Conservation (phyloP, 1,140 invertebrate genomes). For the Drosophila murphyi region DNA sequence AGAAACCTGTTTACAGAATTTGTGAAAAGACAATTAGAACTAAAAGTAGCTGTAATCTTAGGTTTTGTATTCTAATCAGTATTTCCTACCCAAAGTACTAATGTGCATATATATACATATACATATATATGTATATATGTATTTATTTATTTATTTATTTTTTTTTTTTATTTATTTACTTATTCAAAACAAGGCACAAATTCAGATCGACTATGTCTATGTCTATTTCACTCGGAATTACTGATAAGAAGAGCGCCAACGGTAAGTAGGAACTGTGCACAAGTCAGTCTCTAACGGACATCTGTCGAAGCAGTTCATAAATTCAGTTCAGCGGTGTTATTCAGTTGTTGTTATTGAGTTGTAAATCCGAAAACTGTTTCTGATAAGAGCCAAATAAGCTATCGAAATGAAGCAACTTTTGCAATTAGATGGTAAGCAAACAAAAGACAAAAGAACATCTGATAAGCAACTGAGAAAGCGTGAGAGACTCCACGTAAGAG, state of each 20-base stretch:
- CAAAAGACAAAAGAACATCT: neutral
- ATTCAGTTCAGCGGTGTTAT: constrained; percentile 1
- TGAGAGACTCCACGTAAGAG: no score
- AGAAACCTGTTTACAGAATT: neutral
- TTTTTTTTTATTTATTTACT: neutral
- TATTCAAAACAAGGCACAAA: neutral
- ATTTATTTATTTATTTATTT: neutral
- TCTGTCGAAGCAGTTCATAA: constrained; percentile 34
- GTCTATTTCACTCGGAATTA: constrained; percentile 13
- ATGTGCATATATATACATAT: neutral
- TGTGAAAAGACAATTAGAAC: neutral
- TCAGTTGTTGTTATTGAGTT: neutral
- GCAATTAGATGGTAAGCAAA: constrained; percentile 46
- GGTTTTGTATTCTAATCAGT: constrained; percentile 12
- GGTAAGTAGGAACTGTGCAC: neutral
- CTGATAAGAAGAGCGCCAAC: constrained; percentile 41
- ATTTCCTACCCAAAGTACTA: neutral
- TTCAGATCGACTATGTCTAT: constrained; percentile 4
- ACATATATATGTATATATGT: neutral
- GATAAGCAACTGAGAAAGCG: constrained; percentile 15
- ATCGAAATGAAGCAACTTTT: constrained; percentile 28
- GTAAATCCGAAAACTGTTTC: neutral
- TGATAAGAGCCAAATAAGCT: constrained; percentile 7
- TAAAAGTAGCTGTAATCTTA: neutral
- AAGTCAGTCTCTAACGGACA: constrained; percentile 48